Evolutionary conservation across 2,888 invertebrate species (phyloP).

Genomic region (Heliconius hortense): DNA sequence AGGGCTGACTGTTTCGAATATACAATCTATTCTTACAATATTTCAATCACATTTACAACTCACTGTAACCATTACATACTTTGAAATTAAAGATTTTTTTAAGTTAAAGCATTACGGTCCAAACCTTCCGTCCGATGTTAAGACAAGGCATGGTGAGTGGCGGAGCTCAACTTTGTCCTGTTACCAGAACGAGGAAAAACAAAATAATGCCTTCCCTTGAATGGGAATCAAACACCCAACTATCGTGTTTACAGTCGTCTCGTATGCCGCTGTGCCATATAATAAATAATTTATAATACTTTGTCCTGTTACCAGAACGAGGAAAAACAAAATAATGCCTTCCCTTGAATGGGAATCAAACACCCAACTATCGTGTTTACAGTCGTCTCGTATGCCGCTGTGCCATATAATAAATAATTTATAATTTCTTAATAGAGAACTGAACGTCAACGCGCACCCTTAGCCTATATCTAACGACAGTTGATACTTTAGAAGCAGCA

Average conservation of each 20-base stretch:
- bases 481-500: slow-evolving; percentile 60
- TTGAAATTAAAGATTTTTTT: not conserved
- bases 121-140: too few relatives aligned
- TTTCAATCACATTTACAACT: not conserved
- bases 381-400: not conserved
- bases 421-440: slow-evolving; percentile 27
- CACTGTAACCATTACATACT: not conserved
- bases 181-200: too few relatives aligned
- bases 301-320: too few relatives aligned
- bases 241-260: not conserved
- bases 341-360: not conserved
- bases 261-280: not conserved
- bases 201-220: too few relatives aligned
- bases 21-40: not conserved
- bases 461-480: slow-evolving; percentile 46
- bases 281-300: slow-evolving; percentile 23
- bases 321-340: too few relatives aligned
- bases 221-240: not conserved
- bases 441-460: slow-evolving; percentile 40
- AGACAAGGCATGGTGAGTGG: not conserved
- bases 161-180: not conserved
- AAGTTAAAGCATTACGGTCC: too few relatives aligned
- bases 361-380: not conserved
- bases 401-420: slow-evolving; percentile 16
- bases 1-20: not conserved